phyloP scores from a whole-genome alignment of 2,797 vertebrate genomes.

The Hoplostethus mediterraneus region DNA sequence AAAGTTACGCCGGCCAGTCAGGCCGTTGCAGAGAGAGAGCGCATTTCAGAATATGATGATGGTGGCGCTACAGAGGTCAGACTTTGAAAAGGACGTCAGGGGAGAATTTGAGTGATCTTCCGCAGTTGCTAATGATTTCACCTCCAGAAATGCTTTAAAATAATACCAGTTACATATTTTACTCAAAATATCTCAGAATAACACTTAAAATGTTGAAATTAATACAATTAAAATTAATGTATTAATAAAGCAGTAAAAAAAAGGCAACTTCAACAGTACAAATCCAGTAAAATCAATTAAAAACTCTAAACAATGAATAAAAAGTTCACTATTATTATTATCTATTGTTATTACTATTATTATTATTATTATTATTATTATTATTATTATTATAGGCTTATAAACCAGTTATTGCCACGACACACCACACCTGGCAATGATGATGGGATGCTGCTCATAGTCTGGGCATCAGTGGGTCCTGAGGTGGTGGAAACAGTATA shows the following conservation, averaged over 20 bases:
- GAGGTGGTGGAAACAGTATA: conserved; percentile 79
- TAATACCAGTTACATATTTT: background rate
- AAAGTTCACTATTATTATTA: no score
- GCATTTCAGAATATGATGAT: conserved; percentile 50
- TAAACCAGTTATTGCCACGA: background rate
- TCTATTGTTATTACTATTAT: no score
- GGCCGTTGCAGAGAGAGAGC: conserved; percentile 29
- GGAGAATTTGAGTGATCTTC: background rate
- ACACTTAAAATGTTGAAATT: background rate
- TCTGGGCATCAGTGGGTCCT: conserved; percentile 4
- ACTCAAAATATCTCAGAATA: background rate
- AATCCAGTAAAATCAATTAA: background rate
- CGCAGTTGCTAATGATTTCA: no score
- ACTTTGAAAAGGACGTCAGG: conserved; percentile 1
- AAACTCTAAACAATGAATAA: background rate
- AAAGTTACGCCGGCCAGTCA: conserved; percentile 52
- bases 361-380: no score
- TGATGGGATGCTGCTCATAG: conserved; percentile 5
- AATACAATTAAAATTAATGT: background rate
- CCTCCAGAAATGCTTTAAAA: background rate
- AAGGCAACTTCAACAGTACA: background rate
- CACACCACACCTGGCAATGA: background rate
- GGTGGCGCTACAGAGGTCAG: conserved; percentile 9
- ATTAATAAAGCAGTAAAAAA: background rate
- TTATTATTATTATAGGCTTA: no score